Evolutionary conservation across 2,888 invertebrate species (phyloP).

Genomic region (Conops quadrifasciatus): DNA sequence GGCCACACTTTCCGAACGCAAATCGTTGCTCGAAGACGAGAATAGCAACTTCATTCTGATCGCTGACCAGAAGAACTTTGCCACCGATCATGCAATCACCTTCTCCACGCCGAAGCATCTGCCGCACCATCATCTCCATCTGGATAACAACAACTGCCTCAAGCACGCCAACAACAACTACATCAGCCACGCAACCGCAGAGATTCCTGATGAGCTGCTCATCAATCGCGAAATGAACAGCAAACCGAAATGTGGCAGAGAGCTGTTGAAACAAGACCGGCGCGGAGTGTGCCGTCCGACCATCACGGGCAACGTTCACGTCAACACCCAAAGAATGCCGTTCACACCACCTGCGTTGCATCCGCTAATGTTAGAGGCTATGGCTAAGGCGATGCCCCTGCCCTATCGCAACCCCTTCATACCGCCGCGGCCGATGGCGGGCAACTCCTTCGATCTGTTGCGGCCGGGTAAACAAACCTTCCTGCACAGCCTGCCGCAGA

Average conservation of each 20-base stretch:
- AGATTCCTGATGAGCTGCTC: slow-evolving; percentile 14
- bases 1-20: slow-evolving; percentile 38
- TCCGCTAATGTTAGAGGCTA: slow-evolving; percentile 77
- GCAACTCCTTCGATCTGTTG: slow-evolving; percentile 71
- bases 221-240: slow-evolving; percentile 1
- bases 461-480: slow-evolving; percentile 31
- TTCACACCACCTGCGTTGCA: slow-evolving; percentile 69
- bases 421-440: slow-evolving; percentile 66
- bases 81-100: slow-evolving; percentile 34
- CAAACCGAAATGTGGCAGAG: slow-evolving; percentile 40
- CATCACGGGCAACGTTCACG: slow-evolving; percentile 39
- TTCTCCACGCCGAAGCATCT: slow-evolving; percentile 20
- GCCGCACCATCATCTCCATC: slow-evolving; percentile 23
- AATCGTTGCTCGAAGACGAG: slow-evolving; percentile 75
- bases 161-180: slow-evolving; percentile 42
- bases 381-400: slow-evolving; percentile 73
- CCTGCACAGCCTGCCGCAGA: slow-evolving; percentile 41
- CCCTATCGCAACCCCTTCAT: slow-evolving; percentile 68
- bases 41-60: slow-evolving; percentile 80
- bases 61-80: slow-evolving; percentile 45
- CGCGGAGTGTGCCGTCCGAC: slow-evolving; percentile 33
- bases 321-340: slow-evolving; percentile 50
- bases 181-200: slow-evolving; percentile 20
- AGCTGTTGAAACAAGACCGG: slow-evolving; percentile 44
- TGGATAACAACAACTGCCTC: slow-evolving; percentile 54